Evolutionary conservation across 1,140 invertebrate species (phyloP).

Genomic region (Eupristina koningsbergeri): DNA sequence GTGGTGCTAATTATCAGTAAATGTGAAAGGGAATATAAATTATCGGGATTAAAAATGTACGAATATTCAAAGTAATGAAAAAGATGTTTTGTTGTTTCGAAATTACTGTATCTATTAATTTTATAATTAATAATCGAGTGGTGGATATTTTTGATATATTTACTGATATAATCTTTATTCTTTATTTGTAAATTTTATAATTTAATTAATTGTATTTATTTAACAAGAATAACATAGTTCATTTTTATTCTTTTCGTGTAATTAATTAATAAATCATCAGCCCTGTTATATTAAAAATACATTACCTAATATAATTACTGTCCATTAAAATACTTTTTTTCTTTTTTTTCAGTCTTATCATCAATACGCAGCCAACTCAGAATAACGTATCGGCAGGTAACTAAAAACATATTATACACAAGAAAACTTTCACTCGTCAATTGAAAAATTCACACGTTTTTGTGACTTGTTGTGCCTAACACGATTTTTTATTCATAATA

Average conservation of each 20-base stretch:
- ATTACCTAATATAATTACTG: background rate
- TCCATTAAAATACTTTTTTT: conserved; percentile 35
- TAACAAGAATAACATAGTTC: too few species aligned
- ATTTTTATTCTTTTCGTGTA: background rate
- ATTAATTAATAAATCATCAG: background rate
- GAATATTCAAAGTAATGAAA: background rate
- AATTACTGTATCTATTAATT: too few species aligned
- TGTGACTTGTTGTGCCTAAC: conserved; percentile 43
- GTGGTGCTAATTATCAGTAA: background rate
- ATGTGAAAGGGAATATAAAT: background rate
- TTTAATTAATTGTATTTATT: too few species aligned
- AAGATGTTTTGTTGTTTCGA: too few species aligned
- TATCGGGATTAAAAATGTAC: background rate
- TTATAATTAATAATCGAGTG: too few species aligned
- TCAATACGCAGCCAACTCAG: conserved; percentile 69
- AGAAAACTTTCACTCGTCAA: background rate
- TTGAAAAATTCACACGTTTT: background rate
- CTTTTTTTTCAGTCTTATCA: conserved; percentile 68
- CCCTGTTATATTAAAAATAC: background rate
- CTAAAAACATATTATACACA: background rate
- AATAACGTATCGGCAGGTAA: conserved; percentile 71
- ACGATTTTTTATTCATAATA: conserved; percentile 10
- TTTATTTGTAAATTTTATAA: too few species aligned
- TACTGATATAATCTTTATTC: too few species aligned
- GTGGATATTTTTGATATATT: too few species aligned